Base-by-base conservation (phyloP, 2,888 invertebrate genomes). In the Drosophila atripex region DNA sequence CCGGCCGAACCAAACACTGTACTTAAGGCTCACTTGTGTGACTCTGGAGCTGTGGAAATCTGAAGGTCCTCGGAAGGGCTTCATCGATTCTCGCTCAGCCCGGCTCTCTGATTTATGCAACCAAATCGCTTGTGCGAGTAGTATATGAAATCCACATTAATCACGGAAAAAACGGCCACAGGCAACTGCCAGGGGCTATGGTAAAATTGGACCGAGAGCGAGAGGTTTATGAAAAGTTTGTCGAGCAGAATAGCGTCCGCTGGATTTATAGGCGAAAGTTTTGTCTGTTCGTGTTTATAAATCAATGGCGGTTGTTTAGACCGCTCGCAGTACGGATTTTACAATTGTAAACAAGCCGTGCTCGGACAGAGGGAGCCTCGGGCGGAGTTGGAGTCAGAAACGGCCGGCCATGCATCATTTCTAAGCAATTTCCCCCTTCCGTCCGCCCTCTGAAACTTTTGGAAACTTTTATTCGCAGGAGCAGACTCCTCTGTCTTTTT, bases 301-400 rank as follows among this genome's bases (percentile, higher is more conserved):
- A 82, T 82, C 85, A 82, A 82, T 79, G 83, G 80, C 51, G 83
- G 83, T 82, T 82, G 77, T 83, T 85, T 79, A 82, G 79, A 71
- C 72, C 43, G 63, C 60, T 35, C 59, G 68, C 71, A 61, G 58
- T 63, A 71, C 71, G 63, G 65, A 77, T 75, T 82, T 51, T 59
- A 76, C 83, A 79, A 85, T 76, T 82, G 83, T 85, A 77, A 85
- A 75, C 73, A 84, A 69, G 75, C 60, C 61, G 65, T 46, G 73
- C 53, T 35, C 28, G 54, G 45, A 49, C 52, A 63, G 45, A 46
- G 12, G 64, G 32, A 51, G 14, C 35, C 23, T 60, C 57, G 58
- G 14, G 68, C 46, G 59, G 30, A 59, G 25, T 53, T 45, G 59
- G 49, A 70, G 58, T 49, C 46, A 45, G 54, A 35, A 56, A 65